Evolutionary conservation across 1,140 invertebrate genomes (phyloP), one percentile per base, ranked within the genome.

Genomic region (Hylaeus volcanicus): DNA sequence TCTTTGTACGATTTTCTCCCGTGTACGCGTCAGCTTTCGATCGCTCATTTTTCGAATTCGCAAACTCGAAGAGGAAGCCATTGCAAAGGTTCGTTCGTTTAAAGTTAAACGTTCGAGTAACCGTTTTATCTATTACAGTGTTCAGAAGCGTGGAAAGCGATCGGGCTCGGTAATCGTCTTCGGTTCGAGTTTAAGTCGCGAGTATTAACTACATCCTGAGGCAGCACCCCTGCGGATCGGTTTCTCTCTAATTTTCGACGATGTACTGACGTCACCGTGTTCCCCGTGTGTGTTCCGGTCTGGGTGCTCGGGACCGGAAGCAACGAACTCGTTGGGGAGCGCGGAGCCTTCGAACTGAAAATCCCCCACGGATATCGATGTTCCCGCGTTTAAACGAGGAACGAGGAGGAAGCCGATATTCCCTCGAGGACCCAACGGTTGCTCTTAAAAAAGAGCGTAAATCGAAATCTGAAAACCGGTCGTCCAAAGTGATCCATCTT

Each of bases 191-290:
- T 72, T 80, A 88, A 84, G 84, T 82, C 79, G 83, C 65, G 64
- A 78, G 86, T 71, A 88, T 90, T 90, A 91, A 90, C 89, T 88
- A 90, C 90, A 91, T 91, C 90, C 90, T 90, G 90, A 83, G 70
- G 26, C 51, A 15, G 86, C 86, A 89, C 90, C 91, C 91, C 91
- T 89, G 88, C 90, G 85, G 85, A 91, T 88, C 85, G 86, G 84
- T 91, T 91, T 88, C 90, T 87, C 75, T 82, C 85, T 77, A 79
- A 81, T 79, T 87, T 82, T 89, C 74, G 71, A 85, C 81, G 85
- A 84, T 72, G 56, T 51, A 11, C 60, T 82, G 85, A 89, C 87
- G 86, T 88, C 84, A 85, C 81, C 58, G 81, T 73, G 78, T 83
- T 85, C 87, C 83, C 73, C 76, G 83, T 51, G 85, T 61, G 81